Evolutionary conservation across 2,888 invertebrate species (phyloP).

Genomic region (Macaria notata): DNA sequence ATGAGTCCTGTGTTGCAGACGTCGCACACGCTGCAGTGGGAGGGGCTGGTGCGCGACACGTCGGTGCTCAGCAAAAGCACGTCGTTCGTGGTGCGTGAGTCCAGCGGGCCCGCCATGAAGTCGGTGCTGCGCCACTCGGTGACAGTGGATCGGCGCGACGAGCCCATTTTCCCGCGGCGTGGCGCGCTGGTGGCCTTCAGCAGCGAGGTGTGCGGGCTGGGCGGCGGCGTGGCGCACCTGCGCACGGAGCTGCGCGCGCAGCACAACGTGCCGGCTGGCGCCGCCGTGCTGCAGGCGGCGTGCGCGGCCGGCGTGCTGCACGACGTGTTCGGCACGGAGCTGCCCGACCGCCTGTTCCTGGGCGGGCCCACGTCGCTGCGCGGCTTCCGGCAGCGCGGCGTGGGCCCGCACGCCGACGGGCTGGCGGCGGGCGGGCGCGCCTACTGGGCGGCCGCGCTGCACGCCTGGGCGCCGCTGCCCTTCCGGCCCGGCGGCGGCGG

Average conservation of each 20-base stretch:
- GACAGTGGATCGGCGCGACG: slow-evolving; percentile 90
- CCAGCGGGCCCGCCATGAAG: slow-evolving; percentile 93
- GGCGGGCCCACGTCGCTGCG: slow-evolving; percentile 95
- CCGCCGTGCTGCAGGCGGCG: slow-evolving; percentile 85
- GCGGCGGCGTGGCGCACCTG: slow-evolving; percentile 95
- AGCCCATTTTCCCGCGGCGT: slow-evolving; percentile 88
- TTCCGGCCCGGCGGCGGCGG: slow-evolving; percentile 90
- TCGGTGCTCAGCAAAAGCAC: slow-evolving; percentile 85
- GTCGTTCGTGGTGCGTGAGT: slow-evolving; percentile 92
- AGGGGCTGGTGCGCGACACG: slow-evolving; percentile 91
- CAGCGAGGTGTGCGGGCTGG: slow-evolving; percentile 93
- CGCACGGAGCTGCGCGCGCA: slow-evolving; percentile 86
- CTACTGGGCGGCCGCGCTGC: slow-evolving; percentile 93
- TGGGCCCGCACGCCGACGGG: slow-evolving; percentile 92
- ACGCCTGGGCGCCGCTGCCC: slow-evolving; percentile 95
- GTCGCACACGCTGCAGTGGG: slow-evolving; percentile 94
- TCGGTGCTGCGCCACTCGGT: slow-evolving; percentile 92
- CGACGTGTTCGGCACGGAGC: slow-evolving; percentile 83
- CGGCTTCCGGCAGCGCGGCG: slow-evolving; percentile 94
- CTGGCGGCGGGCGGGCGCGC: slow-evolving; percentile 88
- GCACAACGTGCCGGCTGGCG: slow-evolving; percentile 50
- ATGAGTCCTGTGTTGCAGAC: slow-evolving; percentile 75
- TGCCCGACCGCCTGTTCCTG: slow-evolving; percentile 90
- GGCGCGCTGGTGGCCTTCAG: slow-evolving; percentile 88
- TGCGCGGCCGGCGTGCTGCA: slow-evolving; percentile 87